Conservation (phyloP, 2,797 vertebrate genomes). For the Rhinatrema bivittatum region DNA sequence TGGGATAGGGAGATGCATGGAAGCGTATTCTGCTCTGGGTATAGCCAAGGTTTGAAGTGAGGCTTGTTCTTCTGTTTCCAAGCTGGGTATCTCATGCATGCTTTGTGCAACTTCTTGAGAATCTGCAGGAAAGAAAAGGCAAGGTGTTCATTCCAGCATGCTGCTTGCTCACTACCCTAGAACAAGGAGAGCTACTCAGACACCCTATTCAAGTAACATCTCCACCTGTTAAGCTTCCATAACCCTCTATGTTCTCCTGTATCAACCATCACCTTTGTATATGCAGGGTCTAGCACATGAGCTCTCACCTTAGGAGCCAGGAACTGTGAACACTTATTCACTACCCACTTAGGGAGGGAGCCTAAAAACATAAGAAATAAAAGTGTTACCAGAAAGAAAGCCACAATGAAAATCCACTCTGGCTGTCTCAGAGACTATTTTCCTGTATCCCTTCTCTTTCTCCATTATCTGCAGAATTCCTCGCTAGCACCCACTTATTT, state of each 20-base stretch:
- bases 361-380: conserved; percentile 36
- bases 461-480: too few species aligned
- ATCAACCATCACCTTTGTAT: too few species aligned
- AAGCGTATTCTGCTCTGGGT: conserved; percentile 60
- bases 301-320: conserved; percentile 63
- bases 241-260: too few species aligned
- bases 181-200: too few species aligned
- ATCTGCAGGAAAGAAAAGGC: conserved; percentile 54
- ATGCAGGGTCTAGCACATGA: too few species aligned
- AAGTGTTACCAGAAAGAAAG: background rate
- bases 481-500: background rate
- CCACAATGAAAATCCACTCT: too few species aligned
- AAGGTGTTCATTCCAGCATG: too few species aligned
- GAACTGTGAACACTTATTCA: conserved; percentile 65
- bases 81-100: conserved; percentile 51
- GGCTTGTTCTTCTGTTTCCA: conserved; percentile 62
- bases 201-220: too few species aligned
- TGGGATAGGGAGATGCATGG: conserved; percentile 50
- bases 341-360: conserved; percentile 70
- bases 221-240: too few species aligned
- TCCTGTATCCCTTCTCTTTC: too few species aligned
- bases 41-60: conserved; percentile 59
- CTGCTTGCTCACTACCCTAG: too few species aligned
- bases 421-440: too few species aligned
- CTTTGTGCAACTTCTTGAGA: conserved; percentile 58